Evolutionary conservation across 1,140 invertebrate species (phyloP).

Genomic region (Pachypeltis micranthus): DNA sequence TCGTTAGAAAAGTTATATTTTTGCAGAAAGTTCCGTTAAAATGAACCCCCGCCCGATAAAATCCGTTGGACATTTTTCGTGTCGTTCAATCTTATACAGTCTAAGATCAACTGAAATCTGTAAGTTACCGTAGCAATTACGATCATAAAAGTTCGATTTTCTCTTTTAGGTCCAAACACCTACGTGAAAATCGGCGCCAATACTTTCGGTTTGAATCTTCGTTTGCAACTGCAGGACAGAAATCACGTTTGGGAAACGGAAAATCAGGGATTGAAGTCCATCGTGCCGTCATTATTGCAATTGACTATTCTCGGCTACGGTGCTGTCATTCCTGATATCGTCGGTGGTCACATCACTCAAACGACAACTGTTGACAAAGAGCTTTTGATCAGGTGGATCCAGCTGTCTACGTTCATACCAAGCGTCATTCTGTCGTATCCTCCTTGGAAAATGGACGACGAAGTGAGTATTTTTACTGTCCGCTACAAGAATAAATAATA

Average conservation of each 20-base stretch:
- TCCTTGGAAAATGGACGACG: constrained; percentile 73
- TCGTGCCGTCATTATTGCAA: constrained; percentile 67
- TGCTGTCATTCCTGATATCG: constrained; percentile 79
- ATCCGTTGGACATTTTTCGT: too few species aligned
- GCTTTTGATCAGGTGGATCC: constrained; percentile 79
- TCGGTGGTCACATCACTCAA: constrained; percentile 49
- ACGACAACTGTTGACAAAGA: constrained; percentile 40
- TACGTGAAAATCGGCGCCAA: constrained; percentile 45
- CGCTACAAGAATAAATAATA: too few species aligned
- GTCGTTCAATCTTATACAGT: too few species aligned
- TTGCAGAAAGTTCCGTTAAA: too few species aligned
- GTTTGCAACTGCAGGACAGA: constrained; percentile 79
- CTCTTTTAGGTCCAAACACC: too few species aligned
- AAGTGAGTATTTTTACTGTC: too few species aligned
- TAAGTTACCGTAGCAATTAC: too few species aligned
- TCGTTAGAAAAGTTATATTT: too few species aligned
- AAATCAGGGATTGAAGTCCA: constrained; percentile 56
- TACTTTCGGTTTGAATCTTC: constrained; percentile 66
- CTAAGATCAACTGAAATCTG: too few species aligned
- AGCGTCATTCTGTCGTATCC: constrained; percentile 74
- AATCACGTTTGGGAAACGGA: constrained; percentile 64
- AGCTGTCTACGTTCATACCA: constrained; percentile 77
- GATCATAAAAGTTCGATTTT: too few species aligned
- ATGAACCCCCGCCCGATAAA: too few species aligned
- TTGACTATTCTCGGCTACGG: constrained; percentile 76